Percentiles rank a stretch among this genome's conserved stretches.
Evolutionary conservation across 2,888 invertebrate genomes (phyloP).

Genomic region (Leptopilina syphax): DNA sequence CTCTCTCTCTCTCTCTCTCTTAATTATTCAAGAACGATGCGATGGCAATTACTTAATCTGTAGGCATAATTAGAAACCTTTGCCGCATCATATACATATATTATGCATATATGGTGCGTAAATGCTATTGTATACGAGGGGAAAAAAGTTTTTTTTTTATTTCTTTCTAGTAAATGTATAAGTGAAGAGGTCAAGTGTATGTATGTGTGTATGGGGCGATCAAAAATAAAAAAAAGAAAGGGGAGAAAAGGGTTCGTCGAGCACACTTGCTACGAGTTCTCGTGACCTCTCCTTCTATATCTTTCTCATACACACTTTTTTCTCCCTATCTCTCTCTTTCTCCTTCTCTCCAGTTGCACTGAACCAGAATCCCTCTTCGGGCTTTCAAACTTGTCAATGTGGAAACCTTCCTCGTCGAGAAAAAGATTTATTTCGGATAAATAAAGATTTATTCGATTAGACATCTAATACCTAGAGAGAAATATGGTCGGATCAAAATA

Average conservation of each 20-base stretch:
- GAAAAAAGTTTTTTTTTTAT: too few species aligned
- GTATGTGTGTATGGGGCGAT: constrained; percentile 7
- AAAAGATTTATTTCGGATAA: constrained; percentile 40
- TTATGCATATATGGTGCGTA: not conserved
- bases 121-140: not conserved
- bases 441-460: constrained; percentile 40
- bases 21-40: constrained; percentile 38
- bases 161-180: not conserved
- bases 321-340: constrained; percentile 13
- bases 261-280: constrained; percentile 28
- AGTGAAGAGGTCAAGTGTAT: not conserved
- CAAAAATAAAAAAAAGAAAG: not conserved
- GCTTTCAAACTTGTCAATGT: constrained; percentile 34
- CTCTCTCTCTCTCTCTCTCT: not conserved
- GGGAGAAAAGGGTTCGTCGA: constrained; percentile 36
- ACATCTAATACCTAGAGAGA: constrained; percentile 23
- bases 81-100: not conserved
- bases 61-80: constrained; percentile 31
- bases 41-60: constrained; percentile 39
- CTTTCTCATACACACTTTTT: not conserved
- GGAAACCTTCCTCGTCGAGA: constrained; percentile 33
- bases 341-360: constrained; percentile 5
- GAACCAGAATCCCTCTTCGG: constrained; percentile 27
- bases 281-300: not conserved
- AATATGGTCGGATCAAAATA: constrained; percentile 28